Evolutionary conservation across 2,113 vertebrate species (phyloP), one percentile per base, ranked within the genome.

Genomic region (Hippocampus abdominalis): DNA sequence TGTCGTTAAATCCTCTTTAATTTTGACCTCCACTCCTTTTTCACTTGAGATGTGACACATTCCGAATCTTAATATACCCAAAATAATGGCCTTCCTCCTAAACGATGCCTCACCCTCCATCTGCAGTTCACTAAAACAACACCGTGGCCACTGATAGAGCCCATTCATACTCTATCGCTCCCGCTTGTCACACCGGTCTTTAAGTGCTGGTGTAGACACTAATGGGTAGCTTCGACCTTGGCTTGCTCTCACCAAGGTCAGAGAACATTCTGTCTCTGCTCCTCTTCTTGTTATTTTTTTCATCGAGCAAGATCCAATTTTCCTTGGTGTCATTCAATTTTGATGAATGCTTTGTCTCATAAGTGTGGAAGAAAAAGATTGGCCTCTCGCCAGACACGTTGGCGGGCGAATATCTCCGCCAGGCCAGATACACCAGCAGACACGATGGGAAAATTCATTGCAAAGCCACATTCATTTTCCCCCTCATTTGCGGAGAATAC

Each of bases 341-440:
- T 84, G 73, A 88, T 88, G 79, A 83, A 68, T 76, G 62, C 64
- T 70, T 84, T 83, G 80, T 89, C 80, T 66, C 59, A 78, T 66
- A 70, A 76, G 73, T 81, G 71, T 61, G 48, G 48, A 15, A 40
- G n/a, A 40, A 40, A 67, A 51, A 25, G 20, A 16, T 20, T 48
- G 29, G 29, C 32, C 48, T 69, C 59, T 51, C 23, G 29, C 20
- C 0, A 72, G 57, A 70, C 40, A 68, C 20, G 46, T 74, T 73
- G 64, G 11, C 32, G 32, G 73, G 65, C 46, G 66, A 46, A 39
- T 51, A 49, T 51, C 60, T 25, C 25, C 44, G 66, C 29, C 66
- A 16, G 6, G 20, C 54, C 69, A 64, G 53, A 71, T 70, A 36
- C 70, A 66, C 23, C 68, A 32, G 27, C 57, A 60, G 57, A 60